Evolutionary conservation across 1,140 invertebrate species (phyloP).

Genomic region (Oreohelix idahoensis): DNA sequence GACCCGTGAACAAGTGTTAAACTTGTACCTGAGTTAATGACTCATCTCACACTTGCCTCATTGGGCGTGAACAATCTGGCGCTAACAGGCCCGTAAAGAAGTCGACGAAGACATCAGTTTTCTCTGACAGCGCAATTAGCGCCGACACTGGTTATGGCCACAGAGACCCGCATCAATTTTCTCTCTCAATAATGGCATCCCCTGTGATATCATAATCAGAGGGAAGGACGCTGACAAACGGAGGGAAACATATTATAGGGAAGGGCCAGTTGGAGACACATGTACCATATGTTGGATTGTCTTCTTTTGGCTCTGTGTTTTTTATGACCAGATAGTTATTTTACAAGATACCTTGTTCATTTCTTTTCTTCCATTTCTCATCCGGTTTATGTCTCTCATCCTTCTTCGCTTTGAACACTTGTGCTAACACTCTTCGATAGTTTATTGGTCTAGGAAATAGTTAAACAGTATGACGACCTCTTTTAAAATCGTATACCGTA

Average conservation of each 20-base stretch:
- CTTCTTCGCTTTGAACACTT: too few species aligned
- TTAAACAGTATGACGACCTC: too few species aligned
- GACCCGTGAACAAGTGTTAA: too few species aligned
- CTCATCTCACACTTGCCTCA: neutral
- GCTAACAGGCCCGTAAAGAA: neutral
- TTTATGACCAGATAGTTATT: neutral
- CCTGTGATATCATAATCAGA: conserved; percentile 8
- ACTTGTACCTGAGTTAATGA: conserved; percentile 1
- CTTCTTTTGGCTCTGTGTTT: neutral
- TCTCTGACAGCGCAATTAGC: conserved; percentile 8
- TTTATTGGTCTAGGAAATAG: too few species aligned
- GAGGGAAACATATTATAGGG: neutral
- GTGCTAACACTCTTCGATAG: too few species aligned
- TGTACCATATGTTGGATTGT: neutral
- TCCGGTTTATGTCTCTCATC: neutral
- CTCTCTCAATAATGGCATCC: neutral
- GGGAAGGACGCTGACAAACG: neutral
- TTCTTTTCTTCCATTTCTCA: neutral
- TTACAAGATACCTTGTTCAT: neutral
- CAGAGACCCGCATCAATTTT: conserved; percentile 10
- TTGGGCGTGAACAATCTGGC: conserved; percentile 16
- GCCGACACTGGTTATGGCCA: neutral
- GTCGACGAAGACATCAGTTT: neutral
- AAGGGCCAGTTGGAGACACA: neutral
- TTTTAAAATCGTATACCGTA: too few species aligned